Percentiles rank a stretch among this genome's conserved stretches.
Evolutionary conservation across 1,140 invertebrate genomes (phyloP).

Genomic region (Drosophila asahinai): DNA sequence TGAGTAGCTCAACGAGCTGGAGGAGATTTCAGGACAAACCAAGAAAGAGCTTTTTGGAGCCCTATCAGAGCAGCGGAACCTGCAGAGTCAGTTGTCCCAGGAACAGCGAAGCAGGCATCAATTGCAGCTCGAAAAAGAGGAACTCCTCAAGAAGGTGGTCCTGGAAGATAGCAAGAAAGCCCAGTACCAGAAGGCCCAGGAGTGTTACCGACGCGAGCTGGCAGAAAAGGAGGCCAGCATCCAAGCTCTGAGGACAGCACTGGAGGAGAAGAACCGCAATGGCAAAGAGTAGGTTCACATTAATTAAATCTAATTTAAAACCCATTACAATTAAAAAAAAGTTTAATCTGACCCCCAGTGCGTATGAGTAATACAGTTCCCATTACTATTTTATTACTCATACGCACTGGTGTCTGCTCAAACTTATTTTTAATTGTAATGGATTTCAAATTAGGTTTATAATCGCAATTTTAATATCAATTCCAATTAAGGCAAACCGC

Average conservation of each 20-base stretch:
- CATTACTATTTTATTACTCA: background rate
- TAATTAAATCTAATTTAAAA: no score
- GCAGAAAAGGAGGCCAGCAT: slow-evolving; percentile 28
- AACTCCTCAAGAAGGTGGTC: slow-evolving; percentile 31
- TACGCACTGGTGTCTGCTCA: background rate
- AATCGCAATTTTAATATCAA: background rate
- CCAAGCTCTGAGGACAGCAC: background rate
- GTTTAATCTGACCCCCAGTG: no score
- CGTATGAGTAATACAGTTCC: background rate
- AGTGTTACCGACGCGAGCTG: slow-evolving; percentile 12
- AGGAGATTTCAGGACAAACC: slow-evolving; percentile 18
- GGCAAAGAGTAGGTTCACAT: slow-evolving; percentile 7
- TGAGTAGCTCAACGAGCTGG: slow-evolving; percentile 29
- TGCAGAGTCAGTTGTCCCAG: slow-evolving; percentile 33
- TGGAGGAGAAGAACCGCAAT: slow-evolving; percentile 7
- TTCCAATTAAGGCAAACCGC: background rate
- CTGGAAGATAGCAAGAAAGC: slow-evolving; percentile 8
- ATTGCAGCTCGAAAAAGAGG: slow-evolving; percentile 34
- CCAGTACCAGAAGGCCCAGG: slow-evolving; percentile 1
- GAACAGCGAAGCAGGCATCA: slow-evolving; percentile 31
- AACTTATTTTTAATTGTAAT: background rate
- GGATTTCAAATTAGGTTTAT: no score
- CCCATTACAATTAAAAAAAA: no score
- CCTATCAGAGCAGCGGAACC: slow-evolving; percentile 39
- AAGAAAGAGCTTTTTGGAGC: slow-evolving; percentile 51